Evolutionary conservation across 2,113 vertebrate species (phyloP).

Genomic region (Erythrolamprus reginae): DNA sequence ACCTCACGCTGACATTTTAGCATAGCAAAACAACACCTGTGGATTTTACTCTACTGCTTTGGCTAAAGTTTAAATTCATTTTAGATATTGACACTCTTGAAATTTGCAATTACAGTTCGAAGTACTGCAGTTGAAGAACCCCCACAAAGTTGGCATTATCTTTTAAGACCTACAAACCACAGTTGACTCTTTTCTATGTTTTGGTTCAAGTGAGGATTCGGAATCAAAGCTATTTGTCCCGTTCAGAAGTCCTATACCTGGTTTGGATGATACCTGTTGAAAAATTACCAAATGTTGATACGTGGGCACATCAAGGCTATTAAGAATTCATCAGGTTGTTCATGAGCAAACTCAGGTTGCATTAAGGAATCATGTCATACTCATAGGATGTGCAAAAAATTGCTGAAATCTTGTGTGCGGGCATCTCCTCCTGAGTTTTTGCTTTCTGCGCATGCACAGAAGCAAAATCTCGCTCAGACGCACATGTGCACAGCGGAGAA

Average conservation of each 20-base stretch:
- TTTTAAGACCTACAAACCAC: neutral
- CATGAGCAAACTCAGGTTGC: neutral
- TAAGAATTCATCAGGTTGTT: neutral
- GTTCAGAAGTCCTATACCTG: no score
- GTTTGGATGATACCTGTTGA: neutral
- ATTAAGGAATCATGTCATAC: neutral
- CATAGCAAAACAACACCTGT: neutral
- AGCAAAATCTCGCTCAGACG: no score
- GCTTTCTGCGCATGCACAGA: no score
- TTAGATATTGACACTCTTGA: neutral
- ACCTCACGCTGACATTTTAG: neutral
- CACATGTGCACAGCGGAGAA: no score
- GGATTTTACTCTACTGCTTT: conserved; percentile 2
- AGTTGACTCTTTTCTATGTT: neutral
- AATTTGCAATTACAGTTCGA: neutral
- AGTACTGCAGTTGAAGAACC: neutral
- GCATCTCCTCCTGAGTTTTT: no score
- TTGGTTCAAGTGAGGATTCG: neutral
- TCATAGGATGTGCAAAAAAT: no score
- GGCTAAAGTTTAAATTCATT: neutral
- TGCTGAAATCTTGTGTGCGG: no score
- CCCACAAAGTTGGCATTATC: neutral
- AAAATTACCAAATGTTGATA: neutral
- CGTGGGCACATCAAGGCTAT: neutral
- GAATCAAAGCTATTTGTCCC: neutral